A percentile compares a stretch with the other conserved stretches of the same genome.
These are phyloP conservation scores for Oxyura jamaicensis DNA, from an alignment of 2,113 vertebrate genomes.

Conservation along the genomic window DNA sequence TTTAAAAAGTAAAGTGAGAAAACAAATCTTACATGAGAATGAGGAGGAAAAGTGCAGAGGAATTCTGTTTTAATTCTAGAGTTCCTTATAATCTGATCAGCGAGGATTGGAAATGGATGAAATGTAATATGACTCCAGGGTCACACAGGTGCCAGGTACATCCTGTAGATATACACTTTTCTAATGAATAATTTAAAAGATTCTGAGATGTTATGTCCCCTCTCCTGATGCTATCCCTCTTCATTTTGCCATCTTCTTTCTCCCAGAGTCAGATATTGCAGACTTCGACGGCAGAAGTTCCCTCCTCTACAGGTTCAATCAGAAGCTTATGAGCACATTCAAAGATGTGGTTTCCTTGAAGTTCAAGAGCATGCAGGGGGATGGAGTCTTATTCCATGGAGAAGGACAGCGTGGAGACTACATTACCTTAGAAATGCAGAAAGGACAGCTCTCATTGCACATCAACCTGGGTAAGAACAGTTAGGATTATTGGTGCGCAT, in stretches of 20 bases:
- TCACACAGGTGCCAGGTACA: fast-evolving
- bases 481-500: neutral
- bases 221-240: neutral
- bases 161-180: neutral
- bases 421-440: slow-evolving; percentile 93
- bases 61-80: neutral
- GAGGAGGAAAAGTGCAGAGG: neutral
- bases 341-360: slow-evolving; percentile 96
- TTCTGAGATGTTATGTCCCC: neutral
- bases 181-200: neutral
- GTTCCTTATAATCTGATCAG: neutral
- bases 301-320: slow-evolving; percentile 97
- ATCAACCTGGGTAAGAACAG: slow-evolving; percentile 88
- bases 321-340: slow-evolving; percentile 96
- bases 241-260: neutral
- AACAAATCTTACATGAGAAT: neutral
- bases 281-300: slow-evolving; percentile 97
- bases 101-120: neutral
- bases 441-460: slow-evolving; percentile 87
- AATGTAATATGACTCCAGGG: neutral
- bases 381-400: slow-evolving; percentile 94
- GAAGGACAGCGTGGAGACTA: slow-evolving; percentile 95
- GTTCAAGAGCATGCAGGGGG: slow-evolving; percentile 94
- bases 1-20: neutral
- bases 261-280: slow-evolving; percentile 89